These are phyloP conservation scores for Agelaius phoeniceus DNA, from an alignment of 2,113 vertebrate genomes.

Conservation along the genomic window DNA sequence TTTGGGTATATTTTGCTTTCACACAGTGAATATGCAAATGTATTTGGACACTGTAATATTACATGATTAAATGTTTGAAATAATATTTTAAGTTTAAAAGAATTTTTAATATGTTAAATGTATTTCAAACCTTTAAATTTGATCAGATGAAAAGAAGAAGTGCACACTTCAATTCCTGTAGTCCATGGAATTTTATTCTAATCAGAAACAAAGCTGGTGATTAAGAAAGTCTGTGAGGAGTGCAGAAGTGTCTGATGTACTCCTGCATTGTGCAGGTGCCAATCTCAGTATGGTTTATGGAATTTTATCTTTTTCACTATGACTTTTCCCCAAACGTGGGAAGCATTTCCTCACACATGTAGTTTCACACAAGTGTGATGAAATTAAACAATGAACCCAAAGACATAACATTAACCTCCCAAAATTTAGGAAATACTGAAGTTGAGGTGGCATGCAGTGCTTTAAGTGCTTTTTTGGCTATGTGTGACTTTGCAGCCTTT, in stretches of 20 bases:
- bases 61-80: not conserved
- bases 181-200: slow-evolving; percentile 11
- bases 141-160: not conserved
- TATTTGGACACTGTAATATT: slow-evolving; percentile 6
- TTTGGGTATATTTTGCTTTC: not conserved
- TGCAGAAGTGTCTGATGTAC: not conserved
- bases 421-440: not conserved
- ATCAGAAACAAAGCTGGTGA: not conserved
- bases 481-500: not conserved
- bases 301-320: not conserved
- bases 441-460: not conserved
- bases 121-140: slow-evolving; percentile 28
- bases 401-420: not conserved
- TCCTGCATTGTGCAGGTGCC: not conserved
- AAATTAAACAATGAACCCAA: not conserved
- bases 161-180: not conserved
- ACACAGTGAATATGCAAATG: slow-evolving; percentile 11
- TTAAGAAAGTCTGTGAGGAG: not conserved
- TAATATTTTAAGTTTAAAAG: slow-evolving; percentile 31
- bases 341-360: not conserved
- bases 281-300: not conserved
- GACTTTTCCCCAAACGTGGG: not conserved
- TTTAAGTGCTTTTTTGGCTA: not conserved
- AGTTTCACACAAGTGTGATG: not conserved
- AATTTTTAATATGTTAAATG: slow-evolving; percentile 22